Conservation (phyloP, 2,888 invertebrate genomes). For the Mythimna albipuncta region DNA sequence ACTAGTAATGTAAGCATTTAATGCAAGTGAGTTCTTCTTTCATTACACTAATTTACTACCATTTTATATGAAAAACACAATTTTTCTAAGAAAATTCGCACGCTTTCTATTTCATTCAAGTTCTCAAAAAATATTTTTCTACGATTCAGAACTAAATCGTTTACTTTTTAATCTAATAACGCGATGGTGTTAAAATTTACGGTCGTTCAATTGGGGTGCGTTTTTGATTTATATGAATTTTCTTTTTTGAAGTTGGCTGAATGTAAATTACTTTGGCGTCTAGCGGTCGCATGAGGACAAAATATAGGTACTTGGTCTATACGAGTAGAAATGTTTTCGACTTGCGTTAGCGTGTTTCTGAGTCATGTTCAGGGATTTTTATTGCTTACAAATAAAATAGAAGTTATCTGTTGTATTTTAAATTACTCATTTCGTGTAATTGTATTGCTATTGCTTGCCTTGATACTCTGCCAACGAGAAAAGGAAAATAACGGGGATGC, state of each 20-base stretch:
- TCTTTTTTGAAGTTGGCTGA: slow-evolving; percentile 38
- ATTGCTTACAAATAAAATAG: slow-evolving; percentile 43
- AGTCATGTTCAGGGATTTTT: slow-evolving; percentile 39
- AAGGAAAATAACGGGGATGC: slow-evolving; percentile 28
- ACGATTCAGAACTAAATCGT: slow-evolving; percentile 44
- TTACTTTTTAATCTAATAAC: slow-evolving; percentile 58
- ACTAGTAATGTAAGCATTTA: neutral
- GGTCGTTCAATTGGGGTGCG: slow-evolving; percentile 48
- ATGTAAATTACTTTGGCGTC: slow-evolving; percentile 54
- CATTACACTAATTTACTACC: neutral
- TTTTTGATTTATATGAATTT: slow-evolving; percentile 56
- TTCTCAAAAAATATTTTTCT: slow-evolving; percentile 31
- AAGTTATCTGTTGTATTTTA: slow-evolving; percentile 32
- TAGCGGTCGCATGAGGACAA: slow-evolving; percentile 43
- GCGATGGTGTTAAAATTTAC: slow-evolving; percentile 54
- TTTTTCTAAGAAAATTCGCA: slow-evolving; percentile 23
- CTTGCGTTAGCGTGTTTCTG: slow-evolving; percentile 21
- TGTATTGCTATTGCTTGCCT: slow-evolving; percentile 46
- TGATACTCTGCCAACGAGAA: slow-evolving; percentile 51
- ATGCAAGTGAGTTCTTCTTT: slow-evolving; percentile 6
- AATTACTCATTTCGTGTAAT: slow-evolving; percentile 49
- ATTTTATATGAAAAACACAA: slow-evolving; percentile 23
- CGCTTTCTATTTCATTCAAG: slow-evolving; percentile 10
- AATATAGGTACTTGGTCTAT: slow-evolving; percentile 3
- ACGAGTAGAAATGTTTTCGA: neutral